Base-by-base conservation (phyloP, 2,888 invertebrate species). In the Myopa tessellatipennis region DNA sequence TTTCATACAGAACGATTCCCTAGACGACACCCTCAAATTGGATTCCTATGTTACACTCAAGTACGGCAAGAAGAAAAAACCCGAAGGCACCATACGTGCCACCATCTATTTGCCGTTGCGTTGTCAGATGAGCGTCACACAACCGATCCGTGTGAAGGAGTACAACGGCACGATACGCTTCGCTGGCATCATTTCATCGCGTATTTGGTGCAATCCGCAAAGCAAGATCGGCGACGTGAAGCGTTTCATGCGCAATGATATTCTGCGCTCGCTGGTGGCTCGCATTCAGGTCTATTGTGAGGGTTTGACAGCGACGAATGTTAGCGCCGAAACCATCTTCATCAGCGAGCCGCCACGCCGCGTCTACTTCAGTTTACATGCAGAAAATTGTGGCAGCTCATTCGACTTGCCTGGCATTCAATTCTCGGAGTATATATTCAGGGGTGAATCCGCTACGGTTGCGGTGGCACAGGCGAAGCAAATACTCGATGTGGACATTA, bases 261-360 rank as follows among this genome's bases (percentile, higher is more conserved):
- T 97, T 38, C 91, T 97, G 80, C 91, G 97, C 78, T 97, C 97
- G 75, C 90, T 98, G 77, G 92, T 94, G 14, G 94, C 96, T 14
- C 91, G 98, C 80, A 93, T 97, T 85, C 96, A 96, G 84, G 95
- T 98, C 92, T 96, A 97, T 86, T 97, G 96, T 91, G 97, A 97
- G 89, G 97, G 97, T 77, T 90, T 97, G 75, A 95, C 96, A 40
- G 88, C 87, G 79, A 84, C 87, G 1, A 85, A 86, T 79, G 85
- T 86, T 12, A 84, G 82, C 70, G 84, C 79, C 52, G 86, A 85
- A 77, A 83, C 83, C 0, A 79, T 87, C 16, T 93, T 94, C 73
- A 95, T 95, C 81, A 97, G 97, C 85, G 97, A 97, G 88, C 96
- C 96, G 0, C 98, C 98, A 0, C 91, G 96, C 61, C 91, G 97